These are phyloP conservation scores for Dendropsophus ebraccatus DNA, from an alignment of 2,113 vertebrate genomes.

Conservation along the genomic window DNA sequence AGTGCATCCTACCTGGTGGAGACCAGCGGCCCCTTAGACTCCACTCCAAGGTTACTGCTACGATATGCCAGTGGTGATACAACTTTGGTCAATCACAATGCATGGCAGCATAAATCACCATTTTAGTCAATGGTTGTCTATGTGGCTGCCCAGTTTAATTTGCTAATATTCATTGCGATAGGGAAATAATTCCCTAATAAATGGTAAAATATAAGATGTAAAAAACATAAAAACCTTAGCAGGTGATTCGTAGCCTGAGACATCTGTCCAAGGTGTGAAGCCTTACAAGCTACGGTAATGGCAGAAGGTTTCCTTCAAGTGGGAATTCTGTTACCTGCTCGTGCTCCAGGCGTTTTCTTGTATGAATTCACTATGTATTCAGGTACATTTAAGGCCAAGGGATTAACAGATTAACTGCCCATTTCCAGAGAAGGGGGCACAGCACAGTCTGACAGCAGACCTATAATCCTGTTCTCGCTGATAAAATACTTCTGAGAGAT, in stretches of 20 bases:
- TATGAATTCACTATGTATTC: slow-evolving; percentile 11
- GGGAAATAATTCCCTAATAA: neutral
- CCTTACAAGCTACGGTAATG: neutral
- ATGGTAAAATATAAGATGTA: neutral
- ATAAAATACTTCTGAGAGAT: slow-evolving; percentile 39
- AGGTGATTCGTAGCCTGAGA: neutral
- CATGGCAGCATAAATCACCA: too few relatives aligned
- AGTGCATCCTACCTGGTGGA: too few relatives aligned
- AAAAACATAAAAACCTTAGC: too few relatives aligned
- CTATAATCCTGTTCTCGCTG: slow-evolving; percentile 42
- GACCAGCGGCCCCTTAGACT: too few relatives aligned
- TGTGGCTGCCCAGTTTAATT: too few relatives aligned
- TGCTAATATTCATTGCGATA: too few relatives aligned
- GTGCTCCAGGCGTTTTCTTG: neutral
- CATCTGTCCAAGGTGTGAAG: neutral
- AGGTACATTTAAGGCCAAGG: slow-evolving; percentile 24
- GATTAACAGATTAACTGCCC: slow-evolving; percentile 49
- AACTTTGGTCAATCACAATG: too few relatives aligned
- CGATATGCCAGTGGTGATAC: too few relatives aligned
- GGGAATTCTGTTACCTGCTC: neutral
- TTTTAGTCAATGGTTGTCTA: too few relatives aligned
- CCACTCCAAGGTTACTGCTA: too few relatives aligned
- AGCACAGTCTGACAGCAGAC: slow-evolving; percentile 35
- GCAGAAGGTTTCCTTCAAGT: neutral
- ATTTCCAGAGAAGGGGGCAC: slow-evolving; percentile 27